phyloP scores from a whole-genome alignment of 2,797 vertebrate genomes.

The Nyctibius grandis region DNA sequence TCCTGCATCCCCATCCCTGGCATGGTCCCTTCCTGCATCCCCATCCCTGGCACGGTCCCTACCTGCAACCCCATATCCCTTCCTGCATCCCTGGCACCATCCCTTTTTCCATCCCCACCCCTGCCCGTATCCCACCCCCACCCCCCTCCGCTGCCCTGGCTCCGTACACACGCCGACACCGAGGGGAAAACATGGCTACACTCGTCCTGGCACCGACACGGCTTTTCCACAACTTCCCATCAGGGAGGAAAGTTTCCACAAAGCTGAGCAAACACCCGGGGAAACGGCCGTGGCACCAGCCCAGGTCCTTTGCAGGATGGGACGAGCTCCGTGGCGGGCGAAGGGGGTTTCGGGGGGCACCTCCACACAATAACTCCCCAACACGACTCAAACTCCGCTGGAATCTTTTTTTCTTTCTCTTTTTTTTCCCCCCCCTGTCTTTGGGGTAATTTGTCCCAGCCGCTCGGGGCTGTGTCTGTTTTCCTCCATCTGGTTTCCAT shows the following conservation, averaged over 20 bases:
- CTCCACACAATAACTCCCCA: neutral
- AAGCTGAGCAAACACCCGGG: neutral
- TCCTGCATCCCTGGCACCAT: no score
- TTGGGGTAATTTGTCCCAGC: constrained; percentile 86
- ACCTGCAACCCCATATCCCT: neutral
- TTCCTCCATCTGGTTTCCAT: constrained; percentile 91
- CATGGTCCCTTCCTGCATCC: neutral
- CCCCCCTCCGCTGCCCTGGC: neutral
- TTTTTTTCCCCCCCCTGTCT: constrained; percentile 78
- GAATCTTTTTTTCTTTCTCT: constrained; percentile 77
- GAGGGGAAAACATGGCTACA: neutral
- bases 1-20: neutral
- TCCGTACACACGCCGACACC: accelerated
- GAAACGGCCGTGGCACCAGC: neutral
- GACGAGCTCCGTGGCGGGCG: accelerated
- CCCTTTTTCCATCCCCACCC: neutral
- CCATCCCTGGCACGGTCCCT: neutral
- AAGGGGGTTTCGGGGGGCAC: neutral
- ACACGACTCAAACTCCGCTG: neutral
- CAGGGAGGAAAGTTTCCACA: neutral
- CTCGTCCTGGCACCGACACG: neutral
- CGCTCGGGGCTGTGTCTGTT: constrained; percentile 83
- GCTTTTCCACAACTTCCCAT: constrained; percentile 11
- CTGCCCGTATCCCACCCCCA: neutral
- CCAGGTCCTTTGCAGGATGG: neutral